phyloP scores from a whole-genome alignment of 2,888 invertebrate genomes.

The Craniophora ligustri region DNA sequence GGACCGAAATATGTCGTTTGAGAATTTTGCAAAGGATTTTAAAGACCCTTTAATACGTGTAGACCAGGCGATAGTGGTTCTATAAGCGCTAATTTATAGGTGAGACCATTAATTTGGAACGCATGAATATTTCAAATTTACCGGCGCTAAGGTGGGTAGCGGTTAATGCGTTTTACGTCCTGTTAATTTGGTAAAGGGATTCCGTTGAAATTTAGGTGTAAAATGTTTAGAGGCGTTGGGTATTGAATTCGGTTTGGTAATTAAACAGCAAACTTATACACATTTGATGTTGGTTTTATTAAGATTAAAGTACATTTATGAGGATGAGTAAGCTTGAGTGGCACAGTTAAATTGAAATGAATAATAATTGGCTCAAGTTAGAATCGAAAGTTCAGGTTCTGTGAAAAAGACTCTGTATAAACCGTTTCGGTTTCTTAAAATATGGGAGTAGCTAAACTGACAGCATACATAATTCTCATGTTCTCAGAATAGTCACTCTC shows the following conservation, averaged over 20 bases:
- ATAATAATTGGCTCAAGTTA: too few species aligned
- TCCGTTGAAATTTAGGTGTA: constrained; percentile 17
- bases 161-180: constrained; percentile 55
- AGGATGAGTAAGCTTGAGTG: too few species aligned
- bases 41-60: constrained; percentile 53
- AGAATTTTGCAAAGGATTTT: constrained; percentile 54
- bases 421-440: too few species aligned
- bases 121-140: constrained; percentile 55
- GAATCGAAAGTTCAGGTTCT: too few species aligned
- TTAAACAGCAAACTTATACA: too few species aligned
- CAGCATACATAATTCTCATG: too few species aligned
- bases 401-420: too few species aligned
- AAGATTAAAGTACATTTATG: too few species aligned
- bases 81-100: constrained; percentile 57
- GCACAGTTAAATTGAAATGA: too few species aligned
- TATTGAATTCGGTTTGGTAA: background rate
- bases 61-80: constrained; percentile 55
- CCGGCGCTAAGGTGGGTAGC: constrained; percentile 33
- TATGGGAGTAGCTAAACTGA: too few species aligned
- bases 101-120: constrained; percentile 51
- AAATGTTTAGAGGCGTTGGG: constrained; percentile 14
- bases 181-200: constrained; percentile 48
- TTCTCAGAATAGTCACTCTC: too few species aligned
- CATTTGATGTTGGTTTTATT: too few species aligned
- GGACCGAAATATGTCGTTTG: constrained; percentile 56